These are phyloP conservation scores for Diprion similis DNA, from an alignment of 1,140 invertebrate species.

Conservation along the genomic window DNA sequence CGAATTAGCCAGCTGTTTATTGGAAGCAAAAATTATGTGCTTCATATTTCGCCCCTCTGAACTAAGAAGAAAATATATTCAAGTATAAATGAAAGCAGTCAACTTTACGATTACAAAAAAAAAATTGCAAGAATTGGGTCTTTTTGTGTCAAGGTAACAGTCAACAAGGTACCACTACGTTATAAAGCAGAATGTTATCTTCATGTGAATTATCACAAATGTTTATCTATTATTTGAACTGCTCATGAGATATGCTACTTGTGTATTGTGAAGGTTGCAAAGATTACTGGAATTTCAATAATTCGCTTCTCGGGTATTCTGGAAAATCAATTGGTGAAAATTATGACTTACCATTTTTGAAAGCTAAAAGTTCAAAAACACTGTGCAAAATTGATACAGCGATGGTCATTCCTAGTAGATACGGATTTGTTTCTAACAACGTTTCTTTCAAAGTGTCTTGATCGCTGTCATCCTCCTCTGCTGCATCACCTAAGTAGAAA, in stretches of 20 bases:
- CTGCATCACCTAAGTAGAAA: constrained; percentile 42
- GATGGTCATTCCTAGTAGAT: constrained; percentile 91
- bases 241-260: neutral
- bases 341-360: constrained; percentile 88
- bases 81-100: neutral
- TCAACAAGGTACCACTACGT: no score
- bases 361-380: constrained; percentile 97
- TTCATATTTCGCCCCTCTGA: neutral
- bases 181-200: no score
- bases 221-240: neutral
- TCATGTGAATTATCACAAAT: neutral
- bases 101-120: no score
- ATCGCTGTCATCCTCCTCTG: constrained; percentile 86
- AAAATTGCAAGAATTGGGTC: no score
- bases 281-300: constrained; percentile 5
- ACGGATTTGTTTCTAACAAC: constrained; percentile 96
- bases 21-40: neutral
- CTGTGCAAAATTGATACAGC: constrained; percentile 95
- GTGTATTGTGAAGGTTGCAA: constrained; percentile 9
- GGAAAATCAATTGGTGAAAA: neutral
- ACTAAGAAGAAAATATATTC: neutral
- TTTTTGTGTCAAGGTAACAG: no score
- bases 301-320: neutral
- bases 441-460: constrained; percentile 98
- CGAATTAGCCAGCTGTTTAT: constrained; percentile 1